Conservation (phyloP, 2,113 vertebrate genomes). For the Verasper variegatus region DNA sequence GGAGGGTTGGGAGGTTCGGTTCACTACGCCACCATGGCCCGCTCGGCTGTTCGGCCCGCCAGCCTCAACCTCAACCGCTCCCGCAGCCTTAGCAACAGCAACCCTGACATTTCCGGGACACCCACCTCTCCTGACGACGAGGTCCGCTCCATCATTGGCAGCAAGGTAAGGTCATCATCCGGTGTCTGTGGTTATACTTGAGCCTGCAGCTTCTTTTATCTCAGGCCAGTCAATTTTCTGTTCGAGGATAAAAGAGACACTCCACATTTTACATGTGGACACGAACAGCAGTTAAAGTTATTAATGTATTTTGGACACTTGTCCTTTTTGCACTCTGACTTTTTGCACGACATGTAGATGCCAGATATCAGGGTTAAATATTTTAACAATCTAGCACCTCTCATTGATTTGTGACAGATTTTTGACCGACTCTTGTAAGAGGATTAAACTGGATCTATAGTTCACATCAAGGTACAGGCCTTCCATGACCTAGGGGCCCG, state of each 20-base stretch:
- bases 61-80: slow-evolving; percentile 97
- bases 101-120: slow-evolving; percentile 97
- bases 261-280: slow-evolving; percentile 13
- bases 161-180: slow-evolving; percentile 86
- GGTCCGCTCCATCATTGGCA: slow-evolving; percentile 96
- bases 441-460: not conserved
- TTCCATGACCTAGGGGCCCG: slow-evolving; percentile 21
- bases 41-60: slow-evolving; percentile 93
- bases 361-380: slow-evolving; percentile 41
- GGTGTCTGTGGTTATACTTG: not conserved
- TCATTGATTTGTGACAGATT: slow-evolving; percentile 40
- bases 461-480: too few relatives aligned
- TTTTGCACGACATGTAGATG: slow-evolving; percentile 3
- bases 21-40: slow-evolving; percentile 98
- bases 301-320: too few relatives aligned
- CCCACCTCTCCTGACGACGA: slow-evolving; percentile 97
- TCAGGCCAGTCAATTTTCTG: slow-evolving; percentile 7
- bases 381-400: slow-evolving; percentile 13
- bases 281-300: not conserved
- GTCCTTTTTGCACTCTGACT: not conserved
- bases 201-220: not conserved
- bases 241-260: not conserved
- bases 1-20: slow-evolving; percentile 94
- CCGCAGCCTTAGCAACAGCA: slow-evolving; percentile 98
- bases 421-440: not conserved